These are phyloP conservation scores for Charaxes varanes DNA, from an alignment of 1,140 invertebrate genomes.

Conservation along the genomic window DNA sequence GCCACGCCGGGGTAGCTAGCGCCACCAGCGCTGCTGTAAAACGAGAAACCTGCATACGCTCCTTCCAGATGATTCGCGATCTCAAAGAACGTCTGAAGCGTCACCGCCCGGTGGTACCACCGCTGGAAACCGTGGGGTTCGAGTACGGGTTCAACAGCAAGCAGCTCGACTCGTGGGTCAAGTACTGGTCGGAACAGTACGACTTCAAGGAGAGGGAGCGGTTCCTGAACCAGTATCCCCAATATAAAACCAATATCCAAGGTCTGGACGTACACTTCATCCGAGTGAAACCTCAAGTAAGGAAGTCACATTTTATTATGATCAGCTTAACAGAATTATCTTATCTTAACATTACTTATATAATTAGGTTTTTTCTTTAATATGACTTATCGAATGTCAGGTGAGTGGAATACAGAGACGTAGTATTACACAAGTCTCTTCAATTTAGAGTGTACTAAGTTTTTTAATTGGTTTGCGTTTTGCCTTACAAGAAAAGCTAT, in stretches of 20 bases:
- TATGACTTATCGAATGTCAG: too few relatives aligned
- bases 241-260: constrained; percentile 82
- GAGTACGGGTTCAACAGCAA: constrained; percentile 84
- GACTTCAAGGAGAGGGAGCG: constrained; percentile 79
- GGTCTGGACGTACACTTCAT: constrained; percentile 84
- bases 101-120: constrained; percentile 63
- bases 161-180: constrained; percentile 76
- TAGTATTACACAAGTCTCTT: too few relatives aligned
- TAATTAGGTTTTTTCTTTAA: too few relatives aligned
- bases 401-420: too few relatives aligned
- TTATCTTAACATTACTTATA: too few relatives aligned
- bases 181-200: constrained; percentile 83
- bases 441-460: too few relatives aligned
- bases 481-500: too few relatives aligned
- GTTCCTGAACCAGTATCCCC: constrained; percentile 81
- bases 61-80: constrained; percentile 76
- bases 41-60: constrained; percentile 85
- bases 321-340: too few relatives aligned
- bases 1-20: constrained; percentile 81
- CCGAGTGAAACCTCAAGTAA: constrained; percentile 74
- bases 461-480: too few relatives aligned
- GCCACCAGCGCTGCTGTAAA: constrained; percentile 34
- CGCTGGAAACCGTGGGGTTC: constrained; percentile 80
- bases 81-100: constrained; percentile 76
- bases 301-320: too few relatives aligned